Base-by-base conservation (phyloP, 1,140 invertebrate genomes). In the Sminthurinus signatus region DNA sequence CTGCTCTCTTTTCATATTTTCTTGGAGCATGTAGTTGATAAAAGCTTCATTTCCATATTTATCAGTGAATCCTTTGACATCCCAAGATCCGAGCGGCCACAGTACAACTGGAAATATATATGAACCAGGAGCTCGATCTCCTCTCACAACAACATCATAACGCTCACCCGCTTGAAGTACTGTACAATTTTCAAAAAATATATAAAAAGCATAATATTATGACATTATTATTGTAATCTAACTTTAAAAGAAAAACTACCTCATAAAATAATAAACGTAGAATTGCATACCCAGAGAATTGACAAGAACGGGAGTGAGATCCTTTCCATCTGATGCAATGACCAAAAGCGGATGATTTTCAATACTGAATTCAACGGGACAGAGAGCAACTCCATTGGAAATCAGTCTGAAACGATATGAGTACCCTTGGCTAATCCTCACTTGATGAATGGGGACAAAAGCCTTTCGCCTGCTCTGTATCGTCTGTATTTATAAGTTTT, bases 371-470 rank as follows among this genome's bases (percentile, higher is more conserved):
- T 88, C 84, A 50, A 93, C 86, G 0, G 91, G 91, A 72, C 90
- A 93, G 73, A 93, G 91, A 1, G 92, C 79, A 72, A 93, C 88
- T 73, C 88, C 90, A 2, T 89, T 89, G 73, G 91, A 93, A 43
- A 93, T 88, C n/a, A 93, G 76, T 17, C 91, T 79, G 72, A 94
- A 91, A 62, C 90, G 81, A 74, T 93, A 90, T 36, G 83, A 81
- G 43, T 81, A 80, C n/a, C 86, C 86, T 82, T 89, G 75, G 1
- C 48, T 54, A 21, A 65, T 31, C 28, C 62, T 27, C 21, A 69
- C 63, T 59, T 69, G 62, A 39, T 65, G 60, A 1, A 65, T 17
- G 0, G 67, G 67, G 21, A 69, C 67, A 59, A 65, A 69, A 12
- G 62, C 59, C 39, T 69, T 69, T 31, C 63, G 59, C 46, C 52